Percentiles rank a stretch among this genome's conserved stretches.
Evolutionary conservation across 2,888 invertebrate species (phyloP).

Genomic region (Leptopilina drosophilae): DNA sequence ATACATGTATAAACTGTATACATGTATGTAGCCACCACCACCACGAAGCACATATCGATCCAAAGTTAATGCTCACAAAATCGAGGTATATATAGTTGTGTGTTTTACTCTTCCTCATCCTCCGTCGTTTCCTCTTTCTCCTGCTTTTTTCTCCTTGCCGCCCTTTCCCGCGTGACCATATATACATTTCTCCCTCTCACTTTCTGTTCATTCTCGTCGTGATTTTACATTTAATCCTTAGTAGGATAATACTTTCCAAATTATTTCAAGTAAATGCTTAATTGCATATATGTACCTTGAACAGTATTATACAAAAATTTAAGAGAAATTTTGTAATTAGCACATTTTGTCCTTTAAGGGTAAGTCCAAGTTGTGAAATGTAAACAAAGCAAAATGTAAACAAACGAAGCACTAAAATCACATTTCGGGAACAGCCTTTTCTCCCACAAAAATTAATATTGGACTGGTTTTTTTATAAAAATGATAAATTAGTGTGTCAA

Average conservation of each 20-base stretch:
- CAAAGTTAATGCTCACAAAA: slow-evolving; percentile 13
- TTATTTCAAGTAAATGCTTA: neutral
- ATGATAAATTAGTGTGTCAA: too few relatives aligned
- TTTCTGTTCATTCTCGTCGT: neutral
- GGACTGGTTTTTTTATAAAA: too few relatives aligned
- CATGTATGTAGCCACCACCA: neutral
- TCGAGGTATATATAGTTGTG: neutral
- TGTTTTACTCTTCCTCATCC: slow-evolving; percentile 18
- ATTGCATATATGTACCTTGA: too few relatives aligned
- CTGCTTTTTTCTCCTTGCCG: slow-evolving; percentile 3
- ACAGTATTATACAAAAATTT: too few relatives aligned
- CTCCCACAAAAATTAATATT: too few relatives aligned
- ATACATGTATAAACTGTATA: too few relatives aligned
- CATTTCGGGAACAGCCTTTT: too few relatives aligned
- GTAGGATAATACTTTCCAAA: neutral
- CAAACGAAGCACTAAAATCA: too few relatives aligned
- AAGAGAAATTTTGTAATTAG: neutral
- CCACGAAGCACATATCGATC: slow-evolving; percentile 17
- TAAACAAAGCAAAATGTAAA: too few relatives aligned
- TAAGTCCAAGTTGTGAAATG: too few relatives aligned
- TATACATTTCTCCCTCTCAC: neutral
- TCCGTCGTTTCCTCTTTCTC: slow-evolving; percentile 7
- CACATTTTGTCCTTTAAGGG: neutral
- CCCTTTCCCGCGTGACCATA: neutral
- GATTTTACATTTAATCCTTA: neutral